phyloP scores from a whole-genome alignment of 2,888 invertebrate species.

The Drosophila neoperkinsi region DNA sequence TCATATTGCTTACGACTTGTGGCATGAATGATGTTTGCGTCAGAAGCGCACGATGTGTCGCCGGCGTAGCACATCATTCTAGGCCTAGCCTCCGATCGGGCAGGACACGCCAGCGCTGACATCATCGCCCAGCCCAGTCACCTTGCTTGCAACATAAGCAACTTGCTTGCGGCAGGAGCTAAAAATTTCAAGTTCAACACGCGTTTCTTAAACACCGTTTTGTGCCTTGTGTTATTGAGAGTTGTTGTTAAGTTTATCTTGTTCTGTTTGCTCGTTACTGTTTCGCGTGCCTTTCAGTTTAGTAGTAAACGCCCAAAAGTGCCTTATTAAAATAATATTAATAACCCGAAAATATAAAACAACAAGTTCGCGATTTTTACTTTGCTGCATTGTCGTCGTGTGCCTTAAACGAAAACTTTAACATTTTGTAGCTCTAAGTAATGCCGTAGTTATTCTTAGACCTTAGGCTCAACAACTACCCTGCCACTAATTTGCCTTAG shows the following conservation, averaged over 20 bases:
- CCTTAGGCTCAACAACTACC: constrained; percentile 47
- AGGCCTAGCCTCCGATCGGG: constrained; percentile 86
- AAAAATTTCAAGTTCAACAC: constrained; percentile 38
- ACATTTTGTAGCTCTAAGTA: constrained; percentile 24
- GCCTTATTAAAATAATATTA: constrained; percentile 46
- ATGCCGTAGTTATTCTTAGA: constrained; percentile 26
- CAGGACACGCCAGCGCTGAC: constrained; percentile 81
- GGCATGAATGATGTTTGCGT: constrained; percentile 80
- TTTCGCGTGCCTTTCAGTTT: constrained; percentile 50
- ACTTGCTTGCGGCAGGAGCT: constrained; percentile 2
- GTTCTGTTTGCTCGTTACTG: constrained; percentile 31
- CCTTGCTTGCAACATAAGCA: constrained; percentile 26
- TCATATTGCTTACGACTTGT: constrained; percentile 76
- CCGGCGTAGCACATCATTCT: constrained; percentile 85
- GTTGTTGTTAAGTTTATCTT: constrained; percentile 61
- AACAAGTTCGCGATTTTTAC: constrained; percentile 32
- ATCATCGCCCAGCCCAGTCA: constrained; percentile 32
- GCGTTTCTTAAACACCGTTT: constrained; percentile 61
- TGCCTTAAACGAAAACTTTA: constrained; percentile 58
- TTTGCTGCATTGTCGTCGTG: constrained; percentile 60
- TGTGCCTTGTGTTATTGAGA: constrained; percentile 61
- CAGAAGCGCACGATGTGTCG: constrained; percentile 85
- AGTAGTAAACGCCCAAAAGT: constrained; percentile 48
- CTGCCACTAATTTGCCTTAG: constrained; percentile 75
- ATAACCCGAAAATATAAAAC: constrained; percentile 5